Evolutionary conservation across 2,113 vertebrate genomes (phyloP).

Genomic region (Anhinga anhinga): DNA sequence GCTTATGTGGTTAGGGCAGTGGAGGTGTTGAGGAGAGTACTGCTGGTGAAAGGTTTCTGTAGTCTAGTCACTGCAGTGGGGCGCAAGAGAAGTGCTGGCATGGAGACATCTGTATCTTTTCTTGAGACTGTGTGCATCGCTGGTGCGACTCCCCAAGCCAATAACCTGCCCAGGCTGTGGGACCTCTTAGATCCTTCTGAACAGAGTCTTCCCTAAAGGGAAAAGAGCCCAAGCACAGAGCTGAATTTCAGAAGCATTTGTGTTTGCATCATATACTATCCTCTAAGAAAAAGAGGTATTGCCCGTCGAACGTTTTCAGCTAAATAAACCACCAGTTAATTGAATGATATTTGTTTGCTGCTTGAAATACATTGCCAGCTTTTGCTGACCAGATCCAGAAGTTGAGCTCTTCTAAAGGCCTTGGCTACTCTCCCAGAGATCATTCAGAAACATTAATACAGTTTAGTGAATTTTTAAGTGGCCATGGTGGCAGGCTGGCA

Average conservation of each 20-base stretch:
- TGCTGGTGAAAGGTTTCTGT: background rate
- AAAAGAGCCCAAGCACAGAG: background rate
- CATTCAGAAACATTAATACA: background rate
- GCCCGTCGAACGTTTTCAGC: background rate
- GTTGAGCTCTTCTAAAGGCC: background rate
- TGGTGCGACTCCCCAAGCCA: accelerated
- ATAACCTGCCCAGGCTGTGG: background rate
- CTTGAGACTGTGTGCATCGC: background rate
- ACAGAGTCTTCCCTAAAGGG: background rate
- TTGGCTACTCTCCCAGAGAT: slow-evolving; percentile 35
- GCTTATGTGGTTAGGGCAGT: background rate
- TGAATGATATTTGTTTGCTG: background rate
- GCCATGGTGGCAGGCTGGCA: background rate
- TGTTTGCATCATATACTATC: accelerated
- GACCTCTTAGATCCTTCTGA: background rate
- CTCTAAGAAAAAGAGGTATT: background rate
- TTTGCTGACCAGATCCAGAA: background rate
- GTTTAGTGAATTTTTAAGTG: slow-evolving; percentile 6
- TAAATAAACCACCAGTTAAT: slow-evolving; percentile 9
- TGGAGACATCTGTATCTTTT: background rate
- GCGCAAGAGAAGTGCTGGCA: background rate
- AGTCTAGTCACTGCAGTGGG: background rate
- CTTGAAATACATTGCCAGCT: background rate
- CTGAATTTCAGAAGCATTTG: background rate
- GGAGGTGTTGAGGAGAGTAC: background rate